Evolutionary conservation across 37 sponge, comb jelly and placozoan genomes (phyloP), one percentile per base, ranked within the genome.

Genomic region (Beroe forskalii): DNA sequence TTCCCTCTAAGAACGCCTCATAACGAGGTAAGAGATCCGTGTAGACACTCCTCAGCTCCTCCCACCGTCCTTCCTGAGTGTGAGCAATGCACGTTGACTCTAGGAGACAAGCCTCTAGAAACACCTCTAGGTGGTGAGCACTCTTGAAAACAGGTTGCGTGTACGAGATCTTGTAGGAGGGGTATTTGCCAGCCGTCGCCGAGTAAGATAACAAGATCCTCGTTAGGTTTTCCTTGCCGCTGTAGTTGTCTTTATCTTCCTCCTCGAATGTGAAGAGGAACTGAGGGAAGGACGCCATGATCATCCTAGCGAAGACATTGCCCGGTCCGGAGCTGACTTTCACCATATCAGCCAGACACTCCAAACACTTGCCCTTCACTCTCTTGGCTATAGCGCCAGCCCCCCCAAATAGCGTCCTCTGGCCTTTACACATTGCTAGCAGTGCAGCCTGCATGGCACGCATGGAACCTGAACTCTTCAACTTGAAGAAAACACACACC

Each of bases 351-450:
- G 37, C 36, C 72, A 69, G 19, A 6, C 12, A 20, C 72, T 69
- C 72, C 28, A 27, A 36, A 69, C 72, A 69, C 38, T 69, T 80
- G n/a, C n/a, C 41, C 55, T 27, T 41, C 14, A 80, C 86, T 8
- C 86, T 35, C 30, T 80, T 20, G 0, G 24, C 28, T 1, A 37
- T 44, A 37, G 17, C 19, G 4, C 30, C 25, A 22, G 4, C 25
- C 9, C 86, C 86, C 55, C 86, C 86, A 80, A 80, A 80, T 43
- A 80, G 20, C 30, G 86, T 33, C 55, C 86, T 41, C 30, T 80
- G 86, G 12, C 14, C 35, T 43, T 80, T 80, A 80, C 86, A 80
- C 86, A 80, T 41, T 20, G 14, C 41, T 27, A 80, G 24, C 2
- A 80, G 38, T 27, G 55, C 37, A 9, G 20, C 30, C 55, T 41